Base-by-base conservation (phyloP, 2,113 vertebrate species). In the Boulengeromyrus knoepffleri region DNA sequence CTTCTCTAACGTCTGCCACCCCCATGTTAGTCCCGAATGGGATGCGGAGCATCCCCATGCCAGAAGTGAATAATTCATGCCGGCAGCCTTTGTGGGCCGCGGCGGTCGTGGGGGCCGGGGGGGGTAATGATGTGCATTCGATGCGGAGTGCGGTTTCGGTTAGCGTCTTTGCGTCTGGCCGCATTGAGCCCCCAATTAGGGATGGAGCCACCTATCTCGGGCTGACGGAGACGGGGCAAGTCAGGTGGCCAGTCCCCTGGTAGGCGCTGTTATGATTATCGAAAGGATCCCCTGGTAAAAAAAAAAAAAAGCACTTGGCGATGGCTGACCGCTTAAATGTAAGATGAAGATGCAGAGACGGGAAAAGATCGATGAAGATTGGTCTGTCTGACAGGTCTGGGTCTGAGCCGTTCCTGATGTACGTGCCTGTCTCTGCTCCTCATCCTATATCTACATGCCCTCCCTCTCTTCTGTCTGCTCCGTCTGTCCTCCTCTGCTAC, bases 21-120 rank as follows among this genome's bases (percentile, higher is more conserved):
- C 24, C 50, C 85, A 36, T 19, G 50, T 45, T 80, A 47, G 31
- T 12, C 36, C 74, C 70, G 24, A 13, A n/a, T 47, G 47, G 45
- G 49, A 24, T 17, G 62, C 12, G 47, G n/a, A 15, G 42, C 45
- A 89, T 39, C 36, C 15, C 10, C 39, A 49, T 15, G 17, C 13
- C 27, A 13, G 45, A 45, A 3, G 77, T 85, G 70, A 70, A 88
- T 90, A 88, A 88, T 90, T 90, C 17, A 90, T 88, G 53, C 46
- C 9, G 10, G 21, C 10, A 10, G 17, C 52, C n/a, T 21, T 86
- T 39, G 85, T 80, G 50, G 86, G 47, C 42, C 31, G 3, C 7
- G 45, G 86, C 49, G 27, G 27, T 49, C 8, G 49, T 31, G 19
- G 46, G 15, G 70, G 45, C 8, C 36, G 15, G 24, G 15, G 15